Evolutionary conservation across 2,797 vertebrate genomes (phyloP).

Genomic region (Sebastes wilsoni): DNA sequence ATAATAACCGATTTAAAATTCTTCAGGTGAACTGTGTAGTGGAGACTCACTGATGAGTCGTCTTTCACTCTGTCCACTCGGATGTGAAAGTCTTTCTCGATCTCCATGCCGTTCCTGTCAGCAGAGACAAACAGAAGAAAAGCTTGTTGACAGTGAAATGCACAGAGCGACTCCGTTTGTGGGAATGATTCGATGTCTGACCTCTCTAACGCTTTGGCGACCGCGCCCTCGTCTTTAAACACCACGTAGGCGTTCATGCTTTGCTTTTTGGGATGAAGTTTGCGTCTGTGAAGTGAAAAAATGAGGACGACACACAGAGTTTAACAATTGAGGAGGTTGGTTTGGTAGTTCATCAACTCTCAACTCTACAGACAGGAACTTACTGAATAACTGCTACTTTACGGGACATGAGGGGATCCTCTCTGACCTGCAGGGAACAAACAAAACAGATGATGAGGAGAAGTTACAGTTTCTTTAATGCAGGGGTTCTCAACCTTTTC

Average conservation of each 20-base stretch:
- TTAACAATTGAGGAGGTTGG: background rate
- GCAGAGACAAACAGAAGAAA: background rate
- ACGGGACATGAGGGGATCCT: slow-evolving; percentile 86
- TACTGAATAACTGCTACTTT: slow-evolving; percentile 90
- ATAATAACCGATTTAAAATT: too few species aligned
- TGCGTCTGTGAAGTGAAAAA: slow-evolving; percentile 79
- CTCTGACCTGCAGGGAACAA: slow-evolving; percentile 85
- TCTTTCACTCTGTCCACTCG: slow-evolving; percentile 89
- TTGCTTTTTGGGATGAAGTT: slow-evolving; percentile 88
- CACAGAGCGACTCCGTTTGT: accelerated
- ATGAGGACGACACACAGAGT: too few species aligned
- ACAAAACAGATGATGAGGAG: background rate
- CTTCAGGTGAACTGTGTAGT: accelerated
- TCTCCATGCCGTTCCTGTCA: slow-evolving; percentile 90
- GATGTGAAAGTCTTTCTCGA: slow-evolving; percentile 88
- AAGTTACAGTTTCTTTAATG: too few species aligned
- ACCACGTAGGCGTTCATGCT: slow-evolving; percentile 95
- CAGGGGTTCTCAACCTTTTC: too few species aligned
- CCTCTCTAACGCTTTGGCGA: slow-evolving; percentile 84
- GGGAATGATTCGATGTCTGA: slow-evolving; percentile 26
- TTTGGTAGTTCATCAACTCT: background rate
- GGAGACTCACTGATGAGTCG: slow-evolving; percentile 75
- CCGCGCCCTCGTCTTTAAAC: slow-evolving; percentile 85
- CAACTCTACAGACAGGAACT: background rate
- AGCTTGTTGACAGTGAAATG: accelerated